Evolutionary conservation across 2,888 invertebrate species (phyloP).

Genomic region (Drosophila conformis): DNA sequence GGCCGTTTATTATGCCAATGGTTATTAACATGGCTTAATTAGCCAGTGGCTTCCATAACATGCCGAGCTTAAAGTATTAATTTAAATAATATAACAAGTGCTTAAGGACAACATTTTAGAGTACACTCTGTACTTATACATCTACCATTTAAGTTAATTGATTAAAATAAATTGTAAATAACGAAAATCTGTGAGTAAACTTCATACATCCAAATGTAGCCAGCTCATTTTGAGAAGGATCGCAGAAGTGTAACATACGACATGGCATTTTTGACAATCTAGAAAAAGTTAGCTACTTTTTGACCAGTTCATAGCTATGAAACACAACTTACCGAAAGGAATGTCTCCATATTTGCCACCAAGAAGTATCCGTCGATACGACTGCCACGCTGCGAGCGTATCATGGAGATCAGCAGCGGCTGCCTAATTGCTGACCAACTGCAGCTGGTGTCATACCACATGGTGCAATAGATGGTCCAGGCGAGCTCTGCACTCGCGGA

Average conservation of each 20-base stretch:
- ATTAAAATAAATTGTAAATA: background rate
- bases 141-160: background rate
- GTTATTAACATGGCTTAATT: constrained; percentile 76
- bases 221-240: constrained; percentile 20
- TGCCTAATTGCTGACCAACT: constrained; percentile 19
- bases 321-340: constrained; percentile 45
- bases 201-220: background rate
- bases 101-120: background rate
- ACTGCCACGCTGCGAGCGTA: constrained; percentile 50
- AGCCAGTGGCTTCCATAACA: constrained; percentile 64
- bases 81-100: constrained; percentile 7
- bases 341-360: constrained; percentile 59
- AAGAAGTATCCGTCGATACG: constrained; percentile 59
- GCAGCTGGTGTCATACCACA: constrained; percentile 21
- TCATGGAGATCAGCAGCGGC: constrained; percentile 48
- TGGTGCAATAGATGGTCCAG: constrained; percentile 32
- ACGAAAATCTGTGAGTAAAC: too few species aligned
- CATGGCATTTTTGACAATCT: constrained; percentile 56
- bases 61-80: constrained; percentile 53
- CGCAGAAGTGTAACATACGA: constrained; percentile 50
- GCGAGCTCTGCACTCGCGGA: constrained; percentile 22
- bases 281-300: background rate
- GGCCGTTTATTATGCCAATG: constrained; percentile 24
- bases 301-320: background rate
- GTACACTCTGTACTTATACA: background rate